phyloP scores from a whole-genome alignment of 1,140 invertebrate genomes.

The Drosophila jambulina region DNA sequence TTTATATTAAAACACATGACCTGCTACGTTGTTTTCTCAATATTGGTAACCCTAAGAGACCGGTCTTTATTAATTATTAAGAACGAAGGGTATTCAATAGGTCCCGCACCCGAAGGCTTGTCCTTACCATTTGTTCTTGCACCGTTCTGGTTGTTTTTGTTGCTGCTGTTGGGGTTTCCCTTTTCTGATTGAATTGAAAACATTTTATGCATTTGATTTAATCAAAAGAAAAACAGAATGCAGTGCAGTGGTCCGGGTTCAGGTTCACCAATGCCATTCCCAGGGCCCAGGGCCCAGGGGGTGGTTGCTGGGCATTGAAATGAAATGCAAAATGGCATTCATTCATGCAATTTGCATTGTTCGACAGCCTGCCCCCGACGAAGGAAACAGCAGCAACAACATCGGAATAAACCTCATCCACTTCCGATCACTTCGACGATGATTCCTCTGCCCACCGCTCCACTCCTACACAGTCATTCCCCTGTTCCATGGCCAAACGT shows the following conservation, averaged over 20 bases:
- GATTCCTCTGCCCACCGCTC: neutral
- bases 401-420: conserved; percentile 25
- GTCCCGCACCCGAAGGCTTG: neutral
- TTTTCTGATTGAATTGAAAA: conserved; percentile 77
- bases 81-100: neutral
- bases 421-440: conserved; percentile 30
- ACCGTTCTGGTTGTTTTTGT: conserved; percentile 9
- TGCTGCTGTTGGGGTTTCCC: conserved; percentile 7
- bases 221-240: conserved; percentile 80
- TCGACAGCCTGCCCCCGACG: conserved; percentile 33
- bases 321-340: conserved; percentile 81
- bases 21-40: neutral
- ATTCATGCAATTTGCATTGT: conserved; percentile 83
- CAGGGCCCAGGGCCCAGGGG: conserved; percentile 2
- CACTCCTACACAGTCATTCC: neutral
- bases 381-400: conserved; percentile 13
- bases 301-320: conserved; percentile 56
- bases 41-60: neutral
- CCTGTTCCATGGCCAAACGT: conserved; percentile 17
- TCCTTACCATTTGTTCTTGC: conserved; percentile 21
- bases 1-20: neutral
- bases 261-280: conserved; percentile 48
- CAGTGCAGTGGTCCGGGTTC: conserved; percentile 37
- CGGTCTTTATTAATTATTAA: neutral
- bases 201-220: conserved; percentile 84